Evolutionary conservation across 2,888 invertebrate genomes (phyloP).

Genomic region (Trissolcus japonicus): DNA sequence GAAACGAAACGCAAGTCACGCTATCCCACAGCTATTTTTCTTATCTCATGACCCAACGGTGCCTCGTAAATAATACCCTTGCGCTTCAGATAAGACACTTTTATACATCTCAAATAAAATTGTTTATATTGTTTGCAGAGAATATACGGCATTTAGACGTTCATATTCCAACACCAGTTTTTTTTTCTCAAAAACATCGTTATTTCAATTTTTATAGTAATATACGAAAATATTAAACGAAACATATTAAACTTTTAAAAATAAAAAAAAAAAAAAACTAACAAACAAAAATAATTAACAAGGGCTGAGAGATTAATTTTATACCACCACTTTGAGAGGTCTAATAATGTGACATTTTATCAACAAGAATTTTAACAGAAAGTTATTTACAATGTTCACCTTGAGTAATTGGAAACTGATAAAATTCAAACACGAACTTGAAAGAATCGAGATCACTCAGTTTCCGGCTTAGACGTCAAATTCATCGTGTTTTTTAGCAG

Average conservation of each 20-base stretch:
- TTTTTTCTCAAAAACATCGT: no score
- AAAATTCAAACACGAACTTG: constrained; percentile 10
- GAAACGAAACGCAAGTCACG: constrained; percentile 11
- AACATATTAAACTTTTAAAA: no score
- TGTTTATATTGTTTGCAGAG: not conserved
- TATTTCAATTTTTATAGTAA: no score
- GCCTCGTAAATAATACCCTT: constrained; percentile 16
- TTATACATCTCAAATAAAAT: constrained; percentile 9
- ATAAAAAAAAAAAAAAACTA: no score
- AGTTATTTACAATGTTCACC: not conserved
- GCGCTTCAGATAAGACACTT: constrained; percentile 15
- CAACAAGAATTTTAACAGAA: no score
- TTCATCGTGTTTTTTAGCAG: constrained; percentile 57
- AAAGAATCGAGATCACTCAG: constrained; percentile 47
- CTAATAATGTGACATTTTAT: no score
- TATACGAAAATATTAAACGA: no score
- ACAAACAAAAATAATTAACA: no score
- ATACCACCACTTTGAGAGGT: no score
- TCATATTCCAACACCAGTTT: not conserved
- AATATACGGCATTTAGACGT: no score
- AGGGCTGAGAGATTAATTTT: no score
- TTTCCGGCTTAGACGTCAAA: constrained; percentile 68
- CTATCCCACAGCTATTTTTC: constrained; percentile 36
- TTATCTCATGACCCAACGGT: constrained; percentile 33
- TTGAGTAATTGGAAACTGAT: constrained; percentile 15